Base-by-base conservation (phyloP, 2,797 vertebrate species). In the Orientallactaga sibirica region DNA sequence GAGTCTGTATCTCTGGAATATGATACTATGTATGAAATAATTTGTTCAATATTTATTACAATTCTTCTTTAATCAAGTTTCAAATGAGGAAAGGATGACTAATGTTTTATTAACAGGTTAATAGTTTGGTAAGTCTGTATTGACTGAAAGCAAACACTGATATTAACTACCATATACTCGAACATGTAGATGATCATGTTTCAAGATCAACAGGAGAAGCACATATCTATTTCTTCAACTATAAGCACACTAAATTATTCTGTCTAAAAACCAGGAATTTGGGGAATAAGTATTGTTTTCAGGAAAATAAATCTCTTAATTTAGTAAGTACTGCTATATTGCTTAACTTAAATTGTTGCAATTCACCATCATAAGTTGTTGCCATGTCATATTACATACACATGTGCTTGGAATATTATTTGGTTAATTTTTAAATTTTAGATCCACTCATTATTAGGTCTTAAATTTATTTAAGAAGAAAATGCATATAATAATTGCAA, bases 351-450 rank as follows among this genome's bases (percentile, higher is more conserved):
- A 61, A 77, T 66, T 14, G 66, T 48, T 82, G 4, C 66, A 86
- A 20, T 67, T 68, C 25, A 14, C 18, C 3, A 61, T 67, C 52
- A 29, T 81, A n/a, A 86, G 64, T 66, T 80, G 43, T 90, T 55
- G 5, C 6, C 7, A 7, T 66, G n/a, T 29, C 3, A 86, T 27
- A 77, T 16, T 16, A 55, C 29, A 10, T 22, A 58, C 16, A 15
- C n/a, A 91, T 61, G 29, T 64, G 37, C 62, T 64, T 61, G 16
- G 90, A 55, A 9, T 70, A 78, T 48, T 87, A 55, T 43, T 29
- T 90, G 68, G 5, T 71, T 81, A 74, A 71, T 61, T 61, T 86
- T 86, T 25, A 75, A 74, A 62, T 62, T 78, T 68, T 83, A 87
- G 90, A 14, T 41, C 66, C 86, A 25, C 12, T 95, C n/a, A 88